Evolutionary conservation across 2,888 invertebrate species (phyloP), one percentile per base, ranked within the genome.

Genomic region (Dynastes maya): DNA sequence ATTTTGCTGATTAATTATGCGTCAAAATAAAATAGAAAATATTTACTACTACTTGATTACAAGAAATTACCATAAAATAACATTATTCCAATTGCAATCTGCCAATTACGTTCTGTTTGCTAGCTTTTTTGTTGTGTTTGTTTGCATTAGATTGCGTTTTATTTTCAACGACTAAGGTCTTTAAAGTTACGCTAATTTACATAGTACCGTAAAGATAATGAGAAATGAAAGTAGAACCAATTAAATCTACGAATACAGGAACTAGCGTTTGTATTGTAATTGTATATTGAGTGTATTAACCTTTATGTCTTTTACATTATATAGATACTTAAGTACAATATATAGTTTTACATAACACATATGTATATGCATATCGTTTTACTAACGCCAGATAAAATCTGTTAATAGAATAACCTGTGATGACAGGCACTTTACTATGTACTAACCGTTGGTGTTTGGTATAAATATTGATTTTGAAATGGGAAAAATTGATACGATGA

Each of bases 201-300:
- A 68, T 68, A 67, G 13, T 22, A 45, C 65, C 67, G 49, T 6
- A 16, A 45, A 53, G 53, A n/a, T 53, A 53, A 67, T 40, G 22
- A 6, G 40, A 67, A 45, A 40, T 45, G 67, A 67, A 67, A 67
- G 67, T 49, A 67, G 40, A 67, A 22, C 49, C 49, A 67, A 67
- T 67, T 67, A 67, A 3, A 11, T 6, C 16, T 11, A n/a, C 67
- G 16, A 67, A 16, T 45, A 45, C n/a, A 27, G 16, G 67, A 67
- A 67, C 11, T 67, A 3, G 49, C 11, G 1, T 27, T 29, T 55
- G 16, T 3, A 55, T 22, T 16, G n/a, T 6, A 55, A 55, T 55
- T 22, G 2, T n/a, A 55, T n/a, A 22, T 13, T 16, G n/a, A 22
- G 6, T 61, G 29, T 29, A 22, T 27, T 29, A 29, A 53, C 53